Base-by-base conservation (phyloP, 2,113 vertebrate genomes). In the Beaufortia kweichowensis region DNA sequence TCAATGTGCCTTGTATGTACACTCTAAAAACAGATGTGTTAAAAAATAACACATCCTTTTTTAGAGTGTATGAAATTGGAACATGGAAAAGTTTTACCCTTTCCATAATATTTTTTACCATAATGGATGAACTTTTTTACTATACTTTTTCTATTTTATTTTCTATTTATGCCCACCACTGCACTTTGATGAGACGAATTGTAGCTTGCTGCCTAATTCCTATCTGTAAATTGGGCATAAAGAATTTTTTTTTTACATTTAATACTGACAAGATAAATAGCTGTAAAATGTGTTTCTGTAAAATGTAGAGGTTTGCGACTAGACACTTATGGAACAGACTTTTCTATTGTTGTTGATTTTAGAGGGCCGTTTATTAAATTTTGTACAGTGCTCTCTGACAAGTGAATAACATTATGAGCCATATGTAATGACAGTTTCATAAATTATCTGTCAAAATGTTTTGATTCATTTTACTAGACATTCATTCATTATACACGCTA, bases 401-500 rank as follows among this genome's bases (percentile, higher is more conserved):
- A 33, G 28, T 69, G 48, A 35, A 55, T 55, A 35, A 24, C 48
- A 56, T 17, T 69, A 19, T 69, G 67, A 55, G n/a, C 29, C 50
- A 69, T 55, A 24, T 56, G 48, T 10, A 23, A 14, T 50, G 4
- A 8, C 3, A 14, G 3, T 55, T 8, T 23, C 70, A 64, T 57
- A 55, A 64, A 21, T 35, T 4, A n/a, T n/a, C 19, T 17, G 48
- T 24, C 29, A 69, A 19, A 5, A 59, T 66, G 15, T 46, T 69
- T 61, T 48, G 31, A n/a, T 55, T 66, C 21, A 53, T 76, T 65
- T 63, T 26, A 23, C 39, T 69, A 68, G 24, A 46, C 14, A 28
- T 68, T 63, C 0, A 46, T 64, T 28, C 14, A 33, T 28, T 53
- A 24, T 23, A 60, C 12, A 67, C 17, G 9, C 14, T 24, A 4